Percentiles rank a stretch among this genome's conserved stretches.
phyloP scores from a whole-genome alignment of 2,888 invertebrate genomes.

The Saturnia pavonia region DNA sequence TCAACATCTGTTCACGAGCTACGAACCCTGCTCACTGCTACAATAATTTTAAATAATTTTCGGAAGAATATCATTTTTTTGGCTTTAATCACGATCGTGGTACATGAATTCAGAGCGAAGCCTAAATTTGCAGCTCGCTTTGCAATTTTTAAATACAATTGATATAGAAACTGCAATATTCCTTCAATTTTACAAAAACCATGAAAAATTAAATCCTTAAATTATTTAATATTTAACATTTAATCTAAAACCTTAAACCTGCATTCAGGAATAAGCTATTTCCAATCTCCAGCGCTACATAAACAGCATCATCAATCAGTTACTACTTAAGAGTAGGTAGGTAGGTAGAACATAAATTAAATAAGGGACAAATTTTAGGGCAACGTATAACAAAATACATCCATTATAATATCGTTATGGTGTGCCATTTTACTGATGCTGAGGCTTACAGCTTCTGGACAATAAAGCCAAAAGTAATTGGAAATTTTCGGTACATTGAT shows the following conservation, averaged over 20 bases:
- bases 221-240: too few species aligned
- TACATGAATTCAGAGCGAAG: too few species aligned
- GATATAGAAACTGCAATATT: not conserved
- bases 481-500: slow-evolving; percentile 6
- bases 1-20: too few species aligned
- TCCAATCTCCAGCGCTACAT: not conserved
- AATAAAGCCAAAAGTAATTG: slow-evolving; percentile 5
- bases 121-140: too few species aligned
- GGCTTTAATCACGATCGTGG: too few species aligned
- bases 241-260: too few species aligned
- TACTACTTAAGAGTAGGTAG: too few species aligned
- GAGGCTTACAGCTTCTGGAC: not conserved
- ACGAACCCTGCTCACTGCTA: too few species aligned
- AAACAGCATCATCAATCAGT: not conserved
- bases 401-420: not conserved
- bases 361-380: not conserved
- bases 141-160: not conserved
- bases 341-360: not conserved
- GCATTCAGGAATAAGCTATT: not conserved
- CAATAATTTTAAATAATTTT: too few species aligned
- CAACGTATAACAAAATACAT: not conserved
- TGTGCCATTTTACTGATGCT: not conserved
- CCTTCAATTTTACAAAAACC: not conserved
- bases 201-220: too few species aligned
- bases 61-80: too few species aligned